Conservation (phyloP, 2,113 vertebrate genomes). For the Damaliscus lunatus region DNA sequence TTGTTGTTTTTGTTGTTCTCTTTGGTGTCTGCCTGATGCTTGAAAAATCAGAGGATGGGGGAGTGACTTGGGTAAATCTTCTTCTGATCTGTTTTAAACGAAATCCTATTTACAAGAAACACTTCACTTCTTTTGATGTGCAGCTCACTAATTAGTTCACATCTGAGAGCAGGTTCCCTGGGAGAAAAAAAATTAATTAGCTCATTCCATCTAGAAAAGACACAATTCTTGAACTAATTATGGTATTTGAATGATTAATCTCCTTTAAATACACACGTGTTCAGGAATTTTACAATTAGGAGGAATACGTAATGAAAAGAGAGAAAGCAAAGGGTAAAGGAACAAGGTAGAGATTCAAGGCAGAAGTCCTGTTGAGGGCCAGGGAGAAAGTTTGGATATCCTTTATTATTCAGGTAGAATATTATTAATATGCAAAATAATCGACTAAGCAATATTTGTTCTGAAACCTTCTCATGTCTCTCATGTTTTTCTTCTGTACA, state of each 20-base stretch:
- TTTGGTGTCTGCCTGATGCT: background rate
- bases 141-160: conserved; percentile 66
- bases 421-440: background rate
- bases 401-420: background rate
- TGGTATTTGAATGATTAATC: conserved; percentile 71
- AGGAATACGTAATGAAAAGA: conserved; percentile 28
- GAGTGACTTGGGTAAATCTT: conserved; percentile 27
- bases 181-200: conserved; percentile 68
- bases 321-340: background rate
- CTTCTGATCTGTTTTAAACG: conserved; percentile 66
- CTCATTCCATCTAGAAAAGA: conserved; percentile 64
- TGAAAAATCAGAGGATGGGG: background rate
- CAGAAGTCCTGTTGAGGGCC: background rate
- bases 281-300: conserved; percentile 41
- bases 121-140: conserved; percentile 65
- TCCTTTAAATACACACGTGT: conserved; percentile 68
- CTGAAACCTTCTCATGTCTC: background rate
- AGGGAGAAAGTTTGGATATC: background rate
- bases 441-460: background rate
- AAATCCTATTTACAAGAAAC: conserved; percentile 71
- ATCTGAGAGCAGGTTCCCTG: conserved; percentile 61
- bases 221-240: conserved; percentile 70
- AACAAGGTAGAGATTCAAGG: background rate
- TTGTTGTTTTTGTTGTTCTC: conserved; percentile 26
- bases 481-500: background rate